Evolutionary conservation across 2,113 vertebrate species (phyloP).

Genomic region (Manacus vitellinus): DNA sequence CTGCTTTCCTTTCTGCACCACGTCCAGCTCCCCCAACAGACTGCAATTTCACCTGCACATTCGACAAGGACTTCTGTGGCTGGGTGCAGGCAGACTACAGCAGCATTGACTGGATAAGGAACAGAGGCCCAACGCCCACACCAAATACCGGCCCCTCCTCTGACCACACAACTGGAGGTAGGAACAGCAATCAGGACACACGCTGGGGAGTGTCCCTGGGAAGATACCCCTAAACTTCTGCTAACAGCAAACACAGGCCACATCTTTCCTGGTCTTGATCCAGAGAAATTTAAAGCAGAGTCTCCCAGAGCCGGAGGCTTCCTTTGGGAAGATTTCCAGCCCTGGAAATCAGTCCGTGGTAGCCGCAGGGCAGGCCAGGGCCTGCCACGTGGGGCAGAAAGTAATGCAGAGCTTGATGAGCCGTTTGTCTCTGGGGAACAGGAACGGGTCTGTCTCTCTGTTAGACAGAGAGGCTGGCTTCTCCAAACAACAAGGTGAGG

Average conservation of each 20-base stretch:
- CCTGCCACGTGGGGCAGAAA: neutral
- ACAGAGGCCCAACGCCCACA: slow-evolving; percentile 77
- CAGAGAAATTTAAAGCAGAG: neutral
- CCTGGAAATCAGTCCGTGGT: neutral
- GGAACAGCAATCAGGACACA: neutral
- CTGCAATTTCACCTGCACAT: slow-evolving; percentile 53
- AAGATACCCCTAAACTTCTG: neutral
- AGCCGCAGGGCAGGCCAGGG: neutral
- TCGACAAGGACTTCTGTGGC: slow-evolving; percentile 73
- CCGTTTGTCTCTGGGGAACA: neutral
- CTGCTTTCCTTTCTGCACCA: neutral
- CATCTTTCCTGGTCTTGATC: neutral
- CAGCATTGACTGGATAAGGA: slow-evolving; percentile 81
- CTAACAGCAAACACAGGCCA: neutral
- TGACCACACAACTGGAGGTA: slow-evolving; percentile 84
- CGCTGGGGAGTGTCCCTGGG: neutral
- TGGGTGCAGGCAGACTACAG: slow-evolving; percentile 76
- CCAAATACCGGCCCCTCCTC: slow-evolving; percentile 72
- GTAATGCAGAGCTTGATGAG: neutral
- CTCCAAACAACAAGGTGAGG: neutral
- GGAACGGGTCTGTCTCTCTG: neutral
- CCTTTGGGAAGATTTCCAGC: neutral
- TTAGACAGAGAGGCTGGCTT: neutral
- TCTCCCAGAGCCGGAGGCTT: too few species aligned
- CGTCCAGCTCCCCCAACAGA: neutral